Percentiles rank a stretch among this genome's conserved stretches.
Evolutionary conservation across 2,888 invertebrate genomes (phyloP).

Genomic region (Ephialtes manifestator): DNA sequence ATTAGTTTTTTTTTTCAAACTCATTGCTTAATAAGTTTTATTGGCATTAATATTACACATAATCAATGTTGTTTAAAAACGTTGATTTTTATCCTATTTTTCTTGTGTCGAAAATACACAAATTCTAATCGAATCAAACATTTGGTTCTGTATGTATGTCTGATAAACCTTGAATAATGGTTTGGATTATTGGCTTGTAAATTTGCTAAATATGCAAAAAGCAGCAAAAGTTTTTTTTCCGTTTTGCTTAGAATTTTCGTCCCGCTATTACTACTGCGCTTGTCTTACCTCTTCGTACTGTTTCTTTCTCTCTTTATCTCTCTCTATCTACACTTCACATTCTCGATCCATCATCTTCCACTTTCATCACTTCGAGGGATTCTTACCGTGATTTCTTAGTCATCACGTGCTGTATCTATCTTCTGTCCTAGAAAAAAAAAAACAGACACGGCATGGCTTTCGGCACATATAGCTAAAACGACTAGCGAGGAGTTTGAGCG

Average conservation of each 20-base stretch:
- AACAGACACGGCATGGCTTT: slow-evolving; percentile 81
- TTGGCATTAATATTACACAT: too few relatives aligned
- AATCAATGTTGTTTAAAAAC: too few relatives aligned
- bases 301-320: slow-evolving; percentile 70
- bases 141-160: too few relatives aligned
- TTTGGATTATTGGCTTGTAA: slow-evolving; percentile 15
- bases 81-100: too few relatives aligned
- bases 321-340: slow-evolving; percentile 74
- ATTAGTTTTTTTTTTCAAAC: too few relatives aligned
- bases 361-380: slow-evolving; percentile 48
- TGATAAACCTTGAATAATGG: too few relatives aligned
- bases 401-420: slow-evolving; percentile 69
- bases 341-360: slow-evolving; percentile 64
- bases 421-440: slow-evolving; percentile 68
- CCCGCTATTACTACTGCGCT: slow-evolving; percentile 54
- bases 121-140: too few relatives aligned
- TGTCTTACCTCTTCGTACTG: slow-evolving; percentile 50
- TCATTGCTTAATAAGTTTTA: too few relatives aligned
- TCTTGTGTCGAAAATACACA: too few relatives aligned
- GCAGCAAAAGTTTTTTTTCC: neutral
- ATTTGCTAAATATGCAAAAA: neutral
- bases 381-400: slow-evolving; percentile 66
- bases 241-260: slow-evolving; percentile 16
- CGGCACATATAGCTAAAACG: slow-evolving; percentile 78
- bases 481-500: slow-evolving; percentile 83